Evolutionary conservation across 1,140 invertebrate species (phyloP).

Genomic region (Homarus americanus): DNA sequence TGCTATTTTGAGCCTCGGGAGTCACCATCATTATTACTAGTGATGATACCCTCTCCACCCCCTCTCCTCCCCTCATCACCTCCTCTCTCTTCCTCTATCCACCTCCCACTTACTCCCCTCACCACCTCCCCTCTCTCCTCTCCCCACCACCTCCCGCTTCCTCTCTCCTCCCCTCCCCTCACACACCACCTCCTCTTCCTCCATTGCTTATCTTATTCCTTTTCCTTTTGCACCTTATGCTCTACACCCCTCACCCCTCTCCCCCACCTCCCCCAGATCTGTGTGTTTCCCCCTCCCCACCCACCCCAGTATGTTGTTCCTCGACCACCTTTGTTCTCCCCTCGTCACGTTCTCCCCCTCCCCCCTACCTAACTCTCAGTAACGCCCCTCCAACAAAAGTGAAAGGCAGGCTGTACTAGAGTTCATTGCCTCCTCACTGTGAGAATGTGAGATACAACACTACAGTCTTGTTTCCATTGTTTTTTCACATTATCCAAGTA

Average conservation of each 20-base stretch:
- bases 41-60: neutral
- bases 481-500: neutral
- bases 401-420: neutral
- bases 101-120: no score
- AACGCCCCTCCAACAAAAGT: conserved; percentile 1
- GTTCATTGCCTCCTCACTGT: neutral
- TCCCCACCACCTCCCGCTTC: no score
- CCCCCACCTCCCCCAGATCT: neutral
- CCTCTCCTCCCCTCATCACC: neutral
- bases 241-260: no score
- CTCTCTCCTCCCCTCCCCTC: neutral
- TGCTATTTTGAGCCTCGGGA: no score
- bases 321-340: neutral
- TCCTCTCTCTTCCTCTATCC: no score
- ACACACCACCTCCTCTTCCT: neutral
- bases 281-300: neutral
- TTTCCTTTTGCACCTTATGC: neutral
- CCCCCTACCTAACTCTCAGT: neutral
- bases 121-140: no score
- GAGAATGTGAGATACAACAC: neutral
- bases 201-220: neutral
- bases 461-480: neutral
- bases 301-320: neutral
- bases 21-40: neutral
- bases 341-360: neutral